These are phyloP conservation scores for Azemiops feae DNA, from an alignment of 2,113 vertebrate genomes.

Conservation along the genomic window DNA sequence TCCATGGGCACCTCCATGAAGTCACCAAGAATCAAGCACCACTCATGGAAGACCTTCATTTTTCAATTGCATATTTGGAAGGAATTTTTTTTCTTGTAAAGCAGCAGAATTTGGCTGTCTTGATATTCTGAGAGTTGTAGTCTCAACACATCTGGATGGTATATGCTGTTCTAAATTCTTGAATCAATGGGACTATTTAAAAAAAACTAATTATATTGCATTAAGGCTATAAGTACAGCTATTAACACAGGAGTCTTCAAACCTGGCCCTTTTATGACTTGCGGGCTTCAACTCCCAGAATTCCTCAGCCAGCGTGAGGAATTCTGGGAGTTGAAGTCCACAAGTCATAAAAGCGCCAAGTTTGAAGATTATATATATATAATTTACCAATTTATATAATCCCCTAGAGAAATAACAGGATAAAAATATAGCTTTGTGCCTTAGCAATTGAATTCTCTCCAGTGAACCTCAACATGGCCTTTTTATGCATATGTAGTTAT, in stretches of 20 bases:
- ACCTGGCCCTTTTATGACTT: too few species aligned
- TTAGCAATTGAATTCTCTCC: slow-evolving; percentile 50
- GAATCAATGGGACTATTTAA: background rate
- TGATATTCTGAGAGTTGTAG: background rate
- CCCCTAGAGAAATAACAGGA: background rate
- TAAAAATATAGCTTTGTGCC: slow-evolving; percentile 44
- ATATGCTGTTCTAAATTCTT: background rate
- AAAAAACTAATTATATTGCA: background rate
- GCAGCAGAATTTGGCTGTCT: background rate
- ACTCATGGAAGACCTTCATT: background rate
- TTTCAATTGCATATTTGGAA: background rate
- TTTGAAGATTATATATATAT: background rate
- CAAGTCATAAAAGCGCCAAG: too few species aligned
- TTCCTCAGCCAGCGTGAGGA: too few species aligned
- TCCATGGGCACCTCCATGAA: background rate
- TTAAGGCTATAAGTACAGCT: background rate
- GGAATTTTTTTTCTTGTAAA: background rate
- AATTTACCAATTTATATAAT: background rate
- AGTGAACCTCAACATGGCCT: slow-evolving; percentile 55
- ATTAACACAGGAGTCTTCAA: background rate
- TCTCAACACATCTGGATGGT: background rate
- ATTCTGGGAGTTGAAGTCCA: too few species aligned
- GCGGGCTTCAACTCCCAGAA: too few species aligned
- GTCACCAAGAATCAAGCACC: background rate
- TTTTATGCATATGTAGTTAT: slow-evolving; percentile 62